A percentile compares a stretch with the other conserved stretches of the same genome.
Conservation (phyloP, 2,888 invertebrate genomes). For the Pseudeuparius sepicola region DNA sequence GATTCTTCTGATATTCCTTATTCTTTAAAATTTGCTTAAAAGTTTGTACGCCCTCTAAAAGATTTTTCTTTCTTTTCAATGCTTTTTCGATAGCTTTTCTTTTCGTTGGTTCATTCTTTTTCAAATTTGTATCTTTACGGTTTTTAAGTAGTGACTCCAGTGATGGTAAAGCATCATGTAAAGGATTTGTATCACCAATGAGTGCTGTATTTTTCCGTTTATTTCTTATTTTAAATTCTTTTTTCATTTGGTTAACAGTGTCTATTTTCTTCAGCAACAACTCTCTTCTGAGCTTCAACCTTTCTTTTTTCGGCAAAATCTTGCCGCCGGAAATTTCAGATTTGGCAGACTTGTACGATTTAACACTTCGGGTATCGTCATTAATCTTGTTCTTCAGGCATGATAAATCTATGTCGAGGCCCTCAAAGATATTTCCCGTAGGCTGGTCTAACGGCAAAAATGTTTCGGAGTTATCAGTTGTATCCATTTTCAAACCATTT, state of each 20-base stretch:
- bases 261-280: conserved; percentile 32
- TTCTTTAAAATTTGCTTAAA: conserved; percentile 30
- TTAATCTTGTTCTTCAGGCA: conserved; percentile 22
- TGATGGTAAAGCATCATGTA: conserved; percentile 34
- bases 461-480: conserved; percentile 8
- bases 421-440: conserved; percentile 26
- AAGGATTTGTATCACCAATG: conserved; percentile 31
- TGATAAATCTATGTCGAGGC: conserved; percentile 24
- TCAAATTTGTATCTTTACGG: conserved; percentile 6
- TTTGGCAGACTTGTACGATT: conserved; percentile 32
- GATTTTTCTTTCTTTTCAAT: conserved; percentile 28
- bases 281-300: conserved; percentile 30
- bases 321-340: conserved; percentile 24
- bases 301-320: conserved; percentile 32
- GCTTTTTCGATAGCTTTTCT: conserved; percentile 29
- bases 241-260: conserved; percentile 28
- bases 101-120: conserved; percentile 14
- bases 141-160: conserved; percentile 29
- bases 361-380: conserved; percentile 29
- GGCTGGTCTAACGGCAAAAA: conserved; percentile 15
- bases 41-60: conserved; percentile 27
- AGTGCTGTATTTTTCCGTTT: conserved; percentile 30
- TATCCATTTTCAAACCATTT: background rate
- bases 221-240: conserved; percentile 27
- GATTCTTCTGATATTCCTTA: conserved; percentile 29